Percentiles rank a stretch among this genome's conserved stretches.
Conservation (phyloP, 2,113 vertebrate genomes). For the Damaliscus lunatus region DNA sequence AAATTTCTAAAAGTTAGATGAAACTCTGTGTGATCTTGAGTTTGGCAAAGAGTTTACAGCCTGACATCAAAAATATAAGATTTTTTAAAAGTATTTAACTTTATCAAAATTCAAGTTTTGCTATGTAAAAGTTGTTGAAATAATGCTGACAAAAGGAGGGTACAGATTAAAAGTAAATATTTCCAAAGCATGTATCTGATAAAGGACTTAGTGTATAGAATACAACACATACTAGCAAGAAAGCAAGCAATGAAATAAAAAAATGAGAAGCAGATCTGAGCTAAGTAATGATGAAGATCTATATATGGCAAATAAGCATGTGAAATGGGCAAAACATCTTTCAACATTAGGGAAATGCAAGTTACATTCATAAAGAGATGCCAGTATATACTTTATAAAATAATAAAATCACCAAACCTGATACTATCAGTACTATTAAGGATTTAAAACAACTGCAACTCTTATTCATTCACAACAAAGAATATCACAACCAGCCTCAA, state of each 20-base stretch:
- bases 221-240: neutral
- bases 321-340: neutral
- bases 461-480: neutral
- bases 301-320: neutral
- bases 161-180: neutral
- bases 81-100: neutral
- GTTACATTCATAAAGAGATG: neutral
- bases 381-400: neutral
- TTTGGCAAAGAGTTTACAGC: neutral
- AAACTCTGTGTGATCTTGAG: neutral
- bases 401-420: neutral
- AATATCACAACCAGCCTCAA: neutral
- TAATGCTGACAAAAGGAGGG: neutral
- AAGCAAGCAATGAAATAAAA: neutral
- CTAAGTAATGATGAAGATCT: neutral
- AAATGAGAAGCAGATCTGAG: neutral
- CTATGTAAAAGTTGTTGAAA: neutral
- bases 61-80: neutral
- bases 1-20: neutral
- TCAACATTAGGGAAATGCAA: neutral
- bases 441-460: neutral
- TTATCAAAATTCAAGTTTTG: neutral
- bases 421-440: neutral
- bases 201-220: neutral
- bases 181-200: neutral